These are phyloP conservation scores for Drosophila nikananu DNA, from an alignment of 1,140 invertebrate species.

Conservation along the genomic window DNA sequence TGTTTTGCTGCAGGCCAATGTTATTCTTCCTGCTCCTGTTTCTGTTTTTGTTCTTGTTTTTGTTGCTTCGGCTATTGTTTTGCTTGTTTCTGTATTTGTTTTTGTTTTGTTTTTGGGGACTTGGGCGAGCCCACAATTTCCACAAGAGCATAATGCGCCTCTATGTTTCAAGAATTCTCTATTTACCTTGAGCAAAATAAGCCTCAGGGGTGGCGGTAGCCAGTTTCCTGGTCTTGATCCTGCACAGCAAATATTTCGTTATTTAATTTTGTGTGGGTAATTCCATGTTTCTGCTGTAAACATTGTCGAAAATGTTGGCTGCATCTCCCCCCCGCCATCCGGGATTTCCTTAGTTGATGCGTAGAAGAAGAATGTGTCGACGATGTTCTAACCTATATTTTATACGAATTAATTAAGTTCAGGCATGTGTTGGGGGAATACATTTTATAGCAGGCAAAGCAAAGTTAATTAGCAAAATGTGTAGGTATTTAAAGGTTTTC, in stretches of 20 bases:
- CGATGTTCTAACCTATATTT: conserved; percentile 14
- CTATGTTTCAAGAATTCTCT: conserved; percentile 58
- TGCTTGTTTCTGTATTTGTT: conserved; percentile 27
- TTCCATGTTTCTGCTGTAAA: conserved; percentile 5
- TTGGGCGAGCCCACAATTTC: conserved; percentile 62
- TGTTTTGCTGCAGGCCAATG: conserved; percentile 67
- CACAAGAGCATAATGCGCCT: conserved; percentile 64
- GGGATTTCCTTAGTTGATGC: conserved; percentile 17
- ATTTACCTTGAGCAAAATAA: conserved; percentile 43
- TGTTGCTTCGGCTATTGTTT: conserved; percentile 10
- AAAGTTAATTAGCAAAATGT: conserved; percentile 26
- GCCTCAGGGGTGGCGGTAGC: not conserved
- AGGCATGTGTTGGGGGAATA: conserved; percentile 15
- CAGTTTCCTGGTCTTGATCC: conserved; percentile 4
- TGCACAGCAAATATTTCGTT: conserved; percentile 53
- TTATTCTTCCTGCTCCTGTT: conserved; percentile 46
- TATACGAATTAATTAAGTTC: conserved; percentile 34
- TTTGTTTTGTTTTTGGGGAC: conserved; percentile 16
- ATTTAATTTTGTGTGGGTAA: conserved; percentile 57
- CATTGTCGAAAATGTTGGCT: conserved; percentile 13
- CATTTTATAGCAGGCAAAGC: conserved; percentile 16
- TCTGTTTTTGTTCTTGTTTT: not conserved
- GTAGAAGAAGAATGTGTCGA: conserved; percentile 13
- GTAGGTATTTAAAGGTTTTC: conserved; percentile 7
- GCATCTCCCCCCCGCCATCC: not conserved